Conservation (phyloP, 2,888 invertebrate genomes). For the Lacanobia wlatinum region DNA sequence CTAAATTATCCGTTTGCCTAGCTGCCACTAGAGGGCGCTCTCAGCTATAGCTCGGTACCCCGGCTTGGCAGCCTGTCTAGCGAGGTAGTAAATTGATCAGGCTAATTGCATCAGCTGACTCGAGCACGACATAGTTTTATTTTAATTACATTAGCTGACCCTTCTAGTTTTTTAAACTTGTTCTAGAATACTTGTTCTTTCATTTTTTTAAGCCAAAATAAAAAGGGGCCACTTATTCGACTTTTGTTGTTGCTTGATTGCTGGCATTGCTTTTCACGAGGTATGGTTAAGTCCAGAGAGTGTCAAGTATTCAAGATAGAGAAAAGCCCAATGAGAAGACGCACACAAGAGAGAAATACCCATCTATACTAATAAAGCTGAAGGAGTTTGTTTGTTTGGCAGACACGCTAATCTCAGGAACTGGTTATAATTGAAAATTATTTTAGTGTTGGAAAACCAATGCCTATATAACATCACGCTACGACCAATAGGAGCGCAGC, state of each 20-base stretch:
- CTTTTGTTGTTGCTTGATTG: not conserved
- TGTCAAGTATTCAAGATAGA: too few species aligned
- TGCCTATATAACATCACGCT: too few species aligned
- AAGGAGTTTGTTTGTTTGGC: too few species aligned
- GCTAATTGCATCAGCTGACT: conserved; percentile 20
- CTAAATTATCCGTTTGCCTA: not conserved
- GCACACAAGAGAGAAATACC: too few species aligned
- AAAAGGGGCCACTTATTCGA: not conserved
- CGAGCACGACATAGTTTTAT: conserved; percentile 3
- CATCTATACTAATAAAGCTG: too few species aligned
- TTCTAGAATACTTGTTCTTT: too few species aligned
- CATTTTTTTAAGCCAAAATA: not conserved
- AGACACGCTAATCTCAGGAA: too few species aligned
- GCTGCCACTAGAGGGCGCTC: conserved; percentile 8
- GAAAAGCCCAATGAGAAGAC: too few species aligned
- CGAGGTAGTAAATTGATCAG: conserved; percentile 22
- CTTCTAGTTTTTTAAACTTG: not conserved
- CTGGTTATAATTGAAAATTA: too few species aligned
- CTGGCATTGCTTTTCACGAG: not conserved
- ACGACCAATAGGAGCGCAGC: too few species aligned
- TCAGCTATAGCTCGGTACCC: not conserved
- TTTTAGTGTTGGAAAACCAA: too few species aligned
- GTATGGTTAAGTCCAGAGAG: not conserved
- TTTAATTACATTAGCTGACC: conserved; percentile 21
- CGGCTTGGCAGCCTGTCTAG: not conserved